Evolutionary conservation across 1,140 invertebrate genomes (phyloP).

Genomic region (Acyrthosiphon pisum): DNA sequence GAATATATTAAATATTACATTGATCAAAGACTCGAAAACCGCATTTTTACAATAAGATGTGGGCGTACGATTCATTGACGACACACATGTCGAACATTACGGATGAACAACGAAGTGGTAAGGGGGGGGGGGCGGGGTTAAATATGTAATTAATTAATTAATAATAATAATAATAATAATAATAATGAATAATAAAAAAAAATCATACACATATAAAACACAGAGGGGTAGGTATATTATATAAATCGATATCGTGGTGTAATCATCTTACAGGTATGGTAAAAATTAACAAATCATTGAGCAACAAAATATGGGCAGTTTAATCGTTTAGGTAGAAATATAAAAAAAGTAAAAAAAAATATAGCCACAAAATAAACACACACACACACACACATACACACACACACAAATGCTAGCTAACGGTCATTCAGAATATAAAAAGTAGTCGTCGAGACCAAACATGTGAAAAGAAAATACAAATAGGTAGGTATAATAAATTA

Average conservation of each 20-base stretch:
- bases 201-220: slow-evolving; percentile 9
- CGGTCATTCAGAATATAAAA: not conserved
- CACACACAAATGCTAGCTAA: not conserved
- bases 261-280: not conserved
- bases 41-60: not conserved
- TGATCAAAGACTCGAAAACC: slow-evolving; percentile 40
- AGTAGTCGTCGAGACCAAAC: not conserved
- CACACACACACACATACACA: not conserved
- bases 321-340: slow-evolving; percentile 12
- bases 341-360: not conserved
- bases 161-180: too few relatives aligned
- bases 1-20: slow-evolving; percentile 28
- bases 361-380: slow-evolving; percentile 30
- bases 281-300: slow-evolving; percentile 51
- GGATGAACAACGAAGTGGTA: not conserved
- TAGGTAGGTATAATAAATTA: not conserved
- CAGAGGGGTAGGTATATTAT: not conserved
- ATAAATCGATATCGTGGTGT: slow-evolving; percentile 3
- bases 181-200: not conserved
- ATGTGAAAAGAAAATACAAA: not conserved
- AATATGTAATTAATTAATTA: slow-evolving; percentile 14
- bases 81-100: not conserved
- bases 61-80: not conserved
- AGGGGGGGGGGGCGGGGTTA: not conserved
- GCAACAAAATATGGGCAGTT: slow-evolving; percentile 51